phyloP scores from a whole-genome alignment of 2,888 invertebrate genomes.

The Sialis lutaria region DNA sequence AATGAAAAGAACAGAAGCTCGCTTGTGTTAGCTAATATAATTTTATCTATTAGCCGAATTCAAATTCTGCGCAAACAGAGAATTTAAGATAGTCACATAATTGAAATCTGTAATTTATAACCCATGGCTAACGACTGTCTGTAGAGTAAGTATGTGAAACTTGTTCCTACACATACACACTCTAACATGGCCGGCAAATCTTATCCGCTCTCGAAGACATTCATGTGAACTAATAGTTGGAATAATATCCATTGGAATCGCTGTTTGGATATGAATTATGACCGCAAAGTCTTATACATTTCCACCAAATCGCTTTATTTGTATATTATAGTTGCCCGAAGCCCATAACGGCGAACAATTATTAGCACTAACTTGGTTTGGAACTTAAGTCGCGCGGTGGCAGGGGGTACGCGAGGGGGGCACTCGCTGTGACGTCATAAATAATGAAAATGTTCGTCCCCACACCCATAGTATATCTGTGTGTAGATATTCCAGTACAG shows the following conservation, averaged over 20 bases:
- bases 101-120: no score
- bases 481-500: not conserved
- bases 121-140: no score
- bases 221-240: not conserved
- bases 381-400: constrained; percentile 1
- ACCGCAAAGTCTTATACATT: not conserved
- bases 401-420: constrained; percentile 16
- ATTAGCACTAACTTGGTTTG: constrained; percentile 16
- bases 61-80: no score
- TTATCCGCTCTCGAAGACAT: no score
- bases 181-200: no score
- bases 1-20: no score
- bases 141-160: no score
- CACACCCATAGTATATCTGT: not conserved
- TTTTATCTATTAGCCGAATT: no score
- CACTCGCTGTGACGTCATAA: constrained; percentile 20
- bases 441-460: constrained; percentile 17
- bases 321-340: constrained; percentile 1
- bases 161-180: no score
- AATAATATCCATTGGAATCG: not conserved
- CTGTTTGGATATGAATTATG: not conserved
- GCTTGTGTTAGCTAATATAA: no score
- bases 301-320: not conserved
- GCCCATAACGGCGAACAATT: constrained; percentile 15
- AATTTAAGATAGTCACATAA: no score